phyloP scores from a whole-genome alignment of 2,113 vertebrate genomes.

The Hucho hucho region DNA sequence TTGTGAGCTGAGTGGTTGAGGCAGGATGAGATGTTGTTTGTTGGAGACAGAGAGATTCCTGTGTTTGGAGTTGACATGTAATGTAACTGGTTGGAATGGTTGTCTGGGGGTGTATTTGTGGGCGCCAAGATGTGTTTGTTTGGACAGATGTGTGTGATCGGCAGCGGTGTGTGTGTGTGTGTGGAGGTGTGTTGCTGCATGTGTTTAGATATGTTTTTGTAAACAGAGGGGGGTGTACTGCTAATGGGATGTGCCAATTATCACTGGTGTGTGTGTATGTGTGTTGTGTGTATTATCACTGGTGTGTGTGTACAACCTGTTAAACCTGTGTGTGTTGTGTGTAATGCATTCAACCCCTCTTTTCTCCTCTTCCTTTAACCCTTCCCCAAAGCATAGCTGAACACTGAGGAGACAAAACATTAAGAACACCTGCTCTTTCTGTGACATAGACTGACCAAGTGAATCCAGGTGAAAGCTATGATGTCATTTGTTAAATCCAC shows the following conservation, averaged over 20 bases:
- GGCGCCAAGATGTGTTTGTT: background rate
- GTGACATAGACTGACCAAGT: too few relatives aligned
- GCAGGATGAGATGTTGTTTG: conserved; percentile 28
- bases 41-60: background rate
- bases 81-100: background rate
- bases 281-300: too few relatives aligned
- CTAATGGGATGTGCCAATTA: background rate
- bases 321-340: background rate
- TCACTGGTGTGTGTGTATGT: too few relatives aligned
- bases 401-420: too few relatives aligned
- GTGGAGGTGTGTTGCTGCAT: background rate
- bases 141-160: conserved; percentile 14
- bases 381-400: too few relatives aligned
- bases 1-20: background rate
- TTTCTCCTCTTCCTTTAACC: background rate
- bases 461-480: too few relatives aligned
- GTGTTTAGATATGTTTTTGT: background rate
- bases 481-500: too few relatives aligned
- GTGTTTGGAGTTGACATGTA: background rate
- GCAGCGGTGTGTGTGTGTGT: background rate
- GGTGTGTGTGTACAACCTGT: too few relatives aligned
- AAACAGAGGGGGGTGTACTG: background rate
- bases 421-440: too few relatives aligned
- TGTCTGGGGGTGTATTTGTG: background rate
- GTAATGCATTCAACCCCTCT: background rate